phyloP scores from a whole-genome alignment of 2,888 invertebrate genomes.

The Oligia latruncula region DNA sequence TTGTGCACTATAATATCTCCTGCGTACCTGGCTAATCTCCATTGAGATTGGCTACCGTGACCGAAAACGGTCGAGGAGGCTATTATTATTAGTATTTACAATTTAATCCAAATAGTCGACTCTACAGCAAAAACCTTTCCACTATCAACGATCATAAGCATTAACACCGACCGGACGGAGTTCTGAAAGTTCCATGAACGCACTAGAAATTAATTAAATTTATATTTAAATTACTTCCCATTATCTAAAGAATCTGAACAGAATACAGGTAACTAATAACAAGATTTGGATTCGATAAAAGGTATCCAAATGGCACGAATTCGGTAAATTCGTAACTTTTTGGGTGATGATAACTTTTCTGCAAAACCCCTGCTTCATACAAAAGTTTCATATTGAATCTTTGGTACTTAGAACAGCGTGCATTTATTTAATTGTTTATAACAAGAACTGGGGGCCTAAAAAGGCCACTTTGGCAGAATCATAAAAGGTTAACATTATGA shows the following conservation, averaged over 20 bases:
- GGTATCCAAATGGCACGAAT: not conserved
- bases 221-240: slow-evolving; percentile 7
- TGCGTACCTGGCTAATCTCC: no score
- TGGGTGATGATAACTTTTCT: not conserved
- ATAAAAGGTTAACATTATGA: no score
- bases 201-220: not conserved
- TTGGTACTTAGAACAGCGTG: no score
- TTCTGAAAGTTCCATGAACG: slow-evolving; percentile 11
- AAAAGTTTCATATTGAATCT: not conserved
- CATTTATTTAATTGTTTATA: not conserved
- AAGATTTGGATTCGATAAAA: not conserved
- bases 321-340: not conserved
- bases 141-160: slow-evolving; percentile 6
- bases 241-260: not conserved
- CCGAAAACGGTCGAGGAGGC: no score
- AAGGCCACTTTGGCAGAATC: no score
- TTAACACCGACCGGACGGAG: not conserved
- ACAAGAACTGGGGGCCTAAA: no score
- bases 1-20: no score
- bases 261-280: not conserved
- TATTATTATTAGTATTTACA: no score
- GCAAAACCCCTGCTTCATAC: not conserved
- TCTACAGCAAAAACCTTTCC: slow-evolving; percentile 2
- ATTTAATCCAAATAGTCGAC: not conserved
- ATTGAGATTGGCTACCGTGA: no score